Percentiles rank a stretch among this genome's conserved stretches.
phyloP scores from a whole-genome alignment of 2,888 invertebrate genomes.

The Autographa gamma region DNA sequence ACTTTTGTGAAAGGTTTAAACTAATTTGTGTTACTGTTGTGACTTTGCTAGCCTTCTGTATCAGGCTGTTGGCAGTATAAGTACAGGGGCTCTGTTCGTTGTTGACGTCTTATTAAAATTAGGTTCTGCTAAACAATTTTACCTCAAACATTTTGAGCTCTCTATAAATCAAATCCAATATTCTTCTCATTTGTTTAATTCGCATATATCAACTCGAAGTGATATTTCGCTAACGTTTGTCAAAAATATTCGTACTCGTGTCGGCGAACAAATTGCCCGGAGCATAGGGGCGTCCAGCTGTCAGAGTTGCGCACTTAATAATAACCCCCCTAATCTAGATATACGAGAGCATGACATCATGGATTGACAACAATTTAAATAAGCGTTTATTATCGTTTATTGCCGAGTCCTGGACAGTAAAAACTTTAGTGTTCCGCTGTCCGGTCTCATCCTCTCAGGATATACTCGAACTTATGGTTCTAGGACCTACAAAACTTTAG shows the following conservation, averaged over 20 bases:
- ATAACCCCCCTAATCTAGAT: slow-evolving; percentile 7
- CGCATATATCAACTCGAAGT: neutral
- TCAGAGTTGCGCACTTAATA: slow-evolving; percentile 4
- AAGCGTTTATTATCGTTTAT: neutral
- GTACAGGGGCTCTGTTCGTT: neutral
- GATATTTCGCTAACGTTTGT: neutral
- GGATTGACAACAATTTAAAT: slow-evolving; percentile 2
- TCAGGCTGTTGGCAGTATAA: neutral
- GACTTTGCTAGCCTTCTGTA: neutral
- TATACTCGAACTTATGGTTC: neutral
- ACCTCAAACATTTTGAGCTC: neutral
- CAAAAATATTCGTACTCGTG: neutral
- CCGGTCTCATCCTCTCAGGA: no score
- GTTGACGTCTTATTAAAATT: neutral
- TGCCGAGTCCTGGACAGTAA: neutral
- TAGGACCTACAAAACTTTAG: no score
- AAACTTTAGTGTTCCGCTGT: neutral
- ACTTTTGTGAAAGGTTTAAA: neutral
- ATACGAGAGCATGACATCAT: neutral
- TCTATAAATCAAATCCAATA: neutral
- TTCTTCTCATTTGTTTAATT: neutral
- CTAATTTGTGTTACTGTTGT: neutral
- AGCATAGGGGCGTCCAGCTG: slow-evolving; percentile 4
- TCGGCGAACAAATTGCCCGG: neutral
- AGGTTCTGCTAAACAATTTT: neutral